These are phyloP conservation scores for Episyrphus balteatus DNA, from an alignment of 1,140 invertebrate genomes.

Conservation along the genomic window DNA sequence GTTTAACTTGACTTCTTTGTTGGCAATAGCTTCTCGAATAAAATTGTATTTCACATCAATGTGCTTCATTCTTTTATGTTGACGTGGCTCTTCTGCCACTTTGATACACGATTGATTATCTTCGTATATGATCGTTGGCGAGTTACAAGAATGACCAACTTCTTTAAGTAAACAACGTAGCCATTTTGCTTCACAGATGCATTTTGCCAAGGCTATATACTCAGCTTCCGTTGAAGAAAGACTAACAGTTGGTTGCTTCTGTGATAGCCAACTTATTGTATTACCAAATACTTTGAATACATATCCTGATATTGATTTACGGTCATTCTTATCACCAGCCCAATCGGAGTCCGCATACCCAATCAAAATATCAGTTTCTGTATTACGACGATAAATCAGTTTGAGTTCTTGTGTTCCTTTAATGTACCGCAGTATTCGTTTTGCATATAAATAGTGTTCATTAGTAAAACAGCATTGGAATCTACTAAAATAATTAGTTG, in stretches of 20 bases:
- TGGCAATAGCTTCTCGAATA: slow-evolving; percentile 8
- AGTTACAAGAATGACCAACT: too few relatives aligned
- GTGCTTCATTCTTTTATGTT: slow-evolving; percentile 19
- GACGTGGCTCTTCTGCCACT: slow-evolving; percentile 24
- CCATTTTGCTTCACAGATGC: slow-evolving; percentile 9
- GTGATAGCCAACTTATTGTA: slow-evolving; percentile 19
- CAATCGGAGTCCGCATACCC: slow-evolving; percentile 36
- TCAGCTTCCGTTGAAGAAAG: slow-evolving; percentile 35
- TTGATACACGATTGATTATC: too few relatives aligned
- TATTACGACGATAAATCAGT: too few relatives aligned
- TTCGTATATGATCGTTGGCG: too few relatives aligned
- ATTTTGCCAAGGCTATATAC: slow-evolving; percentile 22
- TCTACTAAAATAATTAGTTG: too few relatives aligned
- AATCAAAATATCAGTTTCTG: too few relatives aligned
- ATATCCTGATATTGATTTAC: slow-evolving; percentile 28
- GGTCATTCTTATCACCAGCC: slow-evolving; percentile 20
- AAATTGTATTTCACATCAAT: slow-evolving; percentile 18
- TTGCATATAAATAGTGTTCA: slow-evolving; percentile 38
- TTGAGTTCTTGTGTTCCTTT: slow-evolving; percentile 10
- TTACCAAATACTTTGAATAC: slow-evolving; percentile 15
- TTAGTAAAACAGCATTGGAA: too few relatives aligned
- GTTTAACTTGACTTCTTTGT: slow-evolving; percentile 1
- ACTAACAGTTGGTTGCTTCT: slow-evolving; percentile 28
- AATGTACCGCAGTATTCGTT: slow-evolving; percentile 33
- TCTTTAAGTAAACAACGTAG: slow-evolving; percentile 5